These are phyloP conservation scores for Trichogramma dendrolimi DNA, from an alignment of 2,888 invertebrate species.

Conservation along the genomic window DNA sequence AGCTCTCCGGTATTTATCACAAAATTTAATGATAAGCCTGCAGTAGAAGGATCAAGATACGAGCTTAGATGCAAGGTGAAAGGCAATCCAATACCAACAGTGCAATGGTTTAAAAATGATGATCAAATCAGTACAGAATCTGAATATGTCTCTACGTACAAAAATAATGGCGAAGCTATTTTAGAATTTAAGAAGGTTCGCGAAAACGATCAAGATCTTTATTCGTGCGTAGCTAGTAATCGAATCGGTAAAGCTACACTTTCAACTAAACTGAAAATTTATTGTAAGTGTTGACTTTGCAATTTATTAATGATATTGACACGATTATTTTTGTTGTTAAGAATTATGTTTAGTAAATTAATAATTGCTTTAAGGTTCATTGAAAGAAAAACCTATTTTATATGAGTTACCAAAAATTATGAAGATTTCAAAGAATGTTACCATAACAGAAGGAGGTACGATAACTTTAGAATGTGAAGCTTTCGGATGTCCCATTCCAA, in stretches of 20 bases:
- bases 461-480: constrained; percentile 69
- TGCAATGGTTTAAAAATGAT: constrained; percentile 74
- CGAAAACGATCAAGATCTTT: constrained; percentile 66
- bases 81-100: constrained; percentile 73
- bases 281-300: no score
- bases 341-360: not conserved
- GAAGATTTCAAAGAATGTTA: constrained; percentile 64
- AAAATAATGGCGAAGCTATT: constrained; percentile 74
- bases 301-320: no score
- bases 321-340: not conserved
- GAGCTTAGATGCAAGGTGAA: constrained; percentile 67
- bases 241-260: constrained; percentile 64
- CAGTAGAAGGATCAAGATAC: constrained; percentile 63
- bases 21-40: constrained; percentile 60
- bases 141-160: constrained; percentile 70
- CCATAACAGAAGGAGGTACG: constrained; percentile 70
- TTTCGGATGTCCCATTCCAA: constrained; percentile 63
- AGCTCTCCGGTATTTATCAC: constrained; percentile 65
- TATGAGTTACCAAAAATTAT: constrained; percentile 62
- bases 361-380: not conserved
- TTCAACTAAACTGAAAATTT: constrained; percentile 56
- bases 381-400: constrained; percentile 47
- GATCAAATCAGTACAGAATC: constrained; percentile 68
- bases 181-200: constrained; percentile 67
- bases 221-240: constrained; percentile 68